A percentile compares a stretch with the other conserved stretches of the same genome.
Evolutionary conservation across 2,113 vertebrate species (phyloP).

Genomic region (Spermophilus dauricus): DNA sequence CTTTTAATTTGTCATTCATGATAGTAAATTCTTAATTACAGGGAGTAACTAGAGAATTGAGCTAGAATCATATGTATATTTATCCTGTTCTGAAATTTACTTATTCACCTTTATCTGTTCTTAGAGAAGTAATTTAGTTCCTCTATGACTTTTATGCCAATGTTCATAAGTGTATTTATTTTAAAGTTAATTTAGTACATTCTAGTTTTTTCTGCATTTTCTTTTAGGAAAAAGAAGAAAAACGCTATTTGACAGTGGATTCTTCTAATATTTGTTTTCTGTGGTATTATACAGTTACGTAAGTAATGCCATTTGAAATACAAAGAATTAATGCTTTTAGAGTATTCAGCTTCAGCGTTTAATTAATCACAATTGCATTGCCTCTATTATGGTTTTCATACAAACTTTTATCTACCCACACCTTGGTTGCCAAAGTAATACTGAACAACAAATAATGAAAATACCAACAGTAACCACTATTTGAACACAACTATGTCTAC

Average conservation of each 20-base stretch:
- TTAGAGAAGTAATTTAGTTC: neutral
- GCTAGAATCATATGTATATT: neutral
- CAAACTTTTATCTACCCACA: constrained; percentile 16
- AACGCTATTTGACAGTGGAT: constrained; percentile 55
- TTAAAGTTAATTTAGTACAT: constrained; percentile 5
- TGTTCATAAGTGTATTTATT: neutral
- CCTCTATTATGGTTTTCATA: constrained; percentile 32
- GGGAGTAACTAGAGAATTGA: neutral
- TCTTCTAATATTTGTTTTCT: constrained; percentile 67
- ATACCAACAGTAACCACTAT: neutral
- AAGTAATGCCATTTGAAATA: constrained; percentile 63
- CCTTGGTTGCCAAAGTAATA: neutral
- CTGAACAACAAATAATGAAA: constrained; percentile 26
- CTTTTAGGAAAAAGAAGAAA: constrained; percentile 67
- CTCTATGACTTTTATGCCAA: neutral
- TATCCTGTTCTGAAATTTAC: constrained; percentile 19
- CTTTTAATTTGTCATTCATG: constrained; percentile 8
- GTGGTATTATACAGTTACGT: constrained; percentile 71
- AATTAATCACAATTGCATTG: constrained; percentile 21
- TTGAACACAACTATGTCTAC: neutral
- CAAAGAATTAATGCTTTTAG: constrained; percentile 47
- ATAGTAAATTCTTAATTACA: neutral
- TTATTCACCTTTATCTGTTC: neutral
- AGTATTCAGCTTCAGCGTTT: constrained; percentile 19
- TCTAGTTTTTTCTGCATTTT: constrained; percentile 11